Evolutionary conservation across 1,140 invertebrate species (phyloP), one percentile per base, ranked within the genome.

Genomic region (Camponotus pennsylvanicus): DNA sequence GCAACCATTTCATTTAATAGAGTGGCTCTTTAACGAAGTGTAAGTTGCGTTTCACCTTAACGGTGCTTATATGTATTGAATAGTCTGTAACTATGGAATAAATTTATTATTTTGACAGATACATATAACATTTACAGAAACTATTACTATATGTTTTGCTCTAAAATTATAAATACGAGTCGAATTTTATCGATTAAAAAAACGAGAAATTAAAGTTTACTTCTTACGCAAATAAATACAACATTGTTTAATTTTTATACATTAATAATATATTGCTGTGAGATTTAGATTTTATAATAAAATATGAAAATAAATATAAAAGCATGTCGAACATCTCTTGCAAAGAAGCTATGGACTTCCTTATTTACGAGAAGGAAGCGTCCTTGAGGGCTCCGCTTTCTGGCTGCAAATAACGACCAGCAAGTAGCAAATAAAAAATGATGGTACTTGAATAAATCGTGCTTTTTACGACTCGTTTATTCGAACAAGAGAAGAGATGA

Each of bases 1-100:
- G 89, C 91, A 66, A 92, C 18, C 52, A 57, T 92, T 89, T 88
- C 87, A 93, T 93, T 92, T 92, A 37, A 34, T 82, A 77, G 71
- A 92, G 92, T 92, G 85, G 86, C 27, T 63, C 2, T 66, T 82
- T 85, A 78, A 34, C 27, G 32, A 67, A 21, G 37, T 13, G 18
- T 13, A 27, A 57, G n/a, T 37, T 2, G n/a, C 11, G 13, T 9
- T 34, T 45, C 8, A 80, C 1, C 34, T 55, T 59, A 42, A 42
- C 66, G n/a, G 27, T 32, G 37, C 3, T 78, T 32, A 21, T 66
- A 42, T 40, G 8, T 45, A 64, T 61, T 6, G n/a, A 45, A 69
- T 13, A 42, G 18, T n/a, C 27, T 64, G 3, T n/a, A 8, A 76
- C 13, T n/a, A 0, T 37, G 42, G 4, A 34, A 78, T 66, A 45